Percentiles rank a stretch among this genome's conserved stretches.
These are phyloP conservation scores for Cantharis flavilabris DNA, from an alignment of 2,888 invertebrate genomes.

Conservation along the genomic window DNA sequence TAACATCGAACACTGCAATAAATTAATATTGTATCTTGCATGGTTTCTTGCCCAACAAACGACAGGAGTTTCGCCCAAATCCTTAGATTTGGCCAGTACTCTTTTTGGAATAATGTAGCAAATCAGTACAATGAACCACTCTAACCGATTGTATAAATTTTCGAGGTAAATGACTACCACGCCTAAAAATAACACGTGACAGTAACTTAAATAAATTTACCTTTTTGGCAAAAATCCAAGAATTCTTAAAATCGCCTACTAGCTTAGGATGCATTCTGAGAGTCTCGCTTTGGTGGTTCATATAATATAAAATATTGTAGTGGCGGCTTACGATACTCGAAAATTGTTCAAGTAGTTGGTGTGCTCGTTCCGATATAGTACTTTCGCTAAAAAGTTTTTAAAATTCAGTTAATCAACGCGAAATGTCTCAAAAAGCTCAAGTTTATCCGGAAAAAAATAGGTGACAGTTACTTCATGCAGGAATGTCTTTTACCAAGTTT, in stretches of 20 bases:
- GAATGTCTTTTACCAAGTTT: not conserved
- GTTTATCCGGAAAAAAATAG: not conserved
- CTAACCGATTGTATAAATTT: not conserved
- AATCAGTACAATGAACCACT: not conserved
- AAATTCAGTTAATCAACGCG: slow-evolving; percentile 13
- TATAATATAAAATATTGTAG: not conserved
- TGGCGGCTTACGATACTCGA: not conserved
- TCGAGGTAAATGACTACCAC: slow-evolving; percentile 18
- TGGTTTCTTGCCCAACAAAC: not conserved
- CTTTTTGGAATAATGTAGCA: not conserved
- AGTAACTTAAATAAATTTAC: slow-evolving; percentile 8
- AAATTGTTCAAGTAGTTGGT: not conserved
- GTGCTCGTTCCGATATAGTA: not conserved
- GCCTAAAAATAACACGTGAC: slow-evolving; percentile 12
- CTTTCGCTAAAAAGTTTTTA: not conserved
- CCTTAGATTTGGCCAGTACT: no score
- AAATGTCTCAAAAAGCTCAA: slow-evolving; percentile 21
- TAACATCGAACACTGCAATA: not conserved
- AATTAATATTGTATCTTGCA: not conserved
- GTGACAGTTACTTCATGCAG: not conserved
- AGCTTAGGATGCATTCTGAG: not conserved
- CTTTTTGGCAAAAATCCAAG: slow-evolving; percentile 27
- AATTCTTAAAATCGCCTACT: slow-evolving; percentile 20
- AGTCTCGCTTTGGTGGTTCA: not conserved
- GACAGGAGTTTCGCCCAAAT: not conserved